phyloP scores from a whole-genome alignment of 2,888 invertebrate species.

The Drosophila infuscata region DNA sequence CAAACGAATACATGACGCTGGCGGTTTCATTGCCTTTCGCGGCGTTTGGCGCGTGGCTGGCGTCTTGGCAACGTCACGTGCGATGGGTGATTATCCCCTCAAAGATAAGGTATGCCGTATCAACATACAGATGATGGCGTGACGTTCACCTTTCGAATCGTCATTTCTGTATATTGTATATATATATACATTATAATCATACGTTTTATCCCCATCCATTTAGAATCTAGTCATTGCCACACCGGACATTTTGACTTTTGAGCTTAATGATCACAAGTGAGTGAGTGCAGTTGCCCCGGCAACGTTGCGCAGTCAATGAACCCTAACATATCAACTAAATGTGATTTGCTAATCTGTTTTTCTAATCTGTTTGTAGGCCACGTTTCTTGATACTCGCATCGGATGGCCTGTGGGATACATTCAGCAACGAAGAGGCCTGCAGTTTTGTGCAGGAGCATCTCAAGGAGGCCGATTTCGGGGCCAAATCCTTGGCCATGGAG shows the following conservation, averaged over 20 bases:
- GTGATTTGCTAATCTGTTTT: not conserved
- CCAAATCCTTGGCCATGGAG: conserved; percentile 95
- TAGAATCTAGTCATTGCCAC: conserved; percentile 96
- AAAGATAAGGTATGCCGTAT: conserved; percentile 87
- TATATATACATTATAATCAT: conserved; percentile 35
- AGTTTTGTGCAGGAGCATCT: conserved; percentile 94
- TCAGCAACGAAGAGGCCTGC: conserved; percentile 97
- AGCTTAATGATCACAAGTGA: conserved; percentile 91
- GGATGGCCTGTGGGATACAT: conserved; percentile 98
- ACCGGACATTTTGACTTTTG: conserved; percentile 97
- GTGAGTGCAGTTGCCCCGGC: conserved; percentile 35
- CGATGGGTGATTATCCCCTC: conserved; percentile 97
- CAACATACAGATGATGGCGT: conserved; percentile 31
- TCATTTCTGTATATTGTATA: not conserved
- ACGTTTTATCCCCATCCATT: conserved; percentile 16
- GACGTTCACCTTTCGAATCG: conserved; percentile 13
- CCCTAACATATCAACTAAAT: conserved; percentile 13
- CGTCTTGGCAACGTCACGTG: conserved; percentile 96
- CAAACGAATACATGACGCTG: conserved; percentile 96
- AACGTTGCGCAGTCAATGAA: conserved; percentile 33
- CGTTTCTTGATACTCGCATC: conserved; percentile 96
- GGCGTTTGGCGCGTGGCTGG: conserved; percentile 99
- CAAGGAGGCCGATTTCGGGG: conserved; percentile 94
- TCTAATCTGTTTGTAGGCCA: conserved; percentile 87
- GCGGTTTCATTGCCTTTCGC: conserved; percentile 97